Base-by-base conservation (phyloP, 37 sponge, comb jelly and placozoan genomes). In the Geodia barretti region DNA sequence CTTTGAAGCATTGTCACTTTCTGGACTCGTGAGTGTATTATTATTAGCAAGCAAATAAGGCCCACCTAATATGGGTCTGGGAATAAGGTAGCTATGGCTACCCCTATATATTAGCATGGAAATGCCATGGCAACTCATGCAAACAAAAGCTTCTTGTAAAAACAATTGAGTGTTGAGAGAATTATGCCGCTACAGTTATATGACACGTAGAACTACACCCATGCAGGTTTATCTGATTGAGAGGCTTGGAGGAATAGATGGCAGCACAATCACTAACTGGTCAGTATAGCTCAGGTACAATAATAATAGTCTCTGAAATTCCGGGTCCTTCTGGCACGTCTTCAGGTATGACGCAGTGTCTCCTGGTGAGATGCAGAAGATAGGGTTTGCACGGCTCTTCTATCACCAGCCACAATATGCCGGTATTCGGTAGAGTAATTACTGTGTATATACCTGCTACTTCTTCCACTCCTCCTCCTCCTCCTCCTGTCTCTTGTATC, bases 331-430 rank as follows among this genome's bases (percentile, higher is more conserved):
- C 32, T 41, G 61, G 11, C 31, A 37, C 24, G 60, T 7, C 26
- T 62, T 23, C 26, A 92, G 96, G 96, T 80, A 86, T 89, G 93
- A 92, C 31, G 60, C 62, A 24, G n/a, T 89, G 21, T 91, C 96
- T 40, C 96, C 96, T 23, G 96, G 96, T 37, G 92, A 95, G 60
- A 77, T 76, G 33, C 96, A 91, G 84, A 75, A 82, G 41, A 84
- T 95, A 1, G 86, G 86, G 17, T 95, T 95, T 86, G 86, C 95
- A 29, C 62, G 95, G 38, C 76, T 91, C 11, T 89, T 91, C 79
- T 91, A 67, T 34, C 95, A 91, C 64, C 68, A 62, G 40, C 92
- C 95, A 54, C 68, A 60, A 17, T 86, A 88, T 86, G 92, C 89
- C 32, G 60, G 92, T 95, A n/a, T n/a, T n/a, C n/a, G n/a, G n/a